Conservation (phyloP, 2,888 invertebrate species). For the Melanotus villosus region DNA sequence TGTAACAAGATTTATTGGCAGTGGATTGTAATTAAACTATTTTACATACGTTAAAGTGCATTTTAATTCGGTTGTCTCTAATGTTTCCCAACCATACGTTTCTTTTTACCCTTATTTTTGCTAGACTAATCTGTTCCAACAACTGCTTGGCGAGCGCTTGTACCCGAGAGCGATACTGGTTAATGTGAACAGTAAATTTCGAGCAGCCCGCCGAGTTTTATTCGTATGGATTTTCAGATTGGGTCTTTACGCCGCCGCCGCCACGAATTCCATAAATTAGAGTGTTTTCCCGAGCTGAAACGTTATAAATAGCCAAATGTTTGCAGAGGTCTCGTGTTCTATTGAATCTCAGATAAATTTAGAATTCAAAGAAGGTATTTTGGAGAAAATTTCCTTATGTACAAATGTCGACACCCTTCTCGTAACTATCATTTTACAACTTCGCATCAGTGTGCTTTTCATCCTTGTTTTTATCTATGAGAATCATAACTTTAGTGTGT, state of each 20-base stretch:
- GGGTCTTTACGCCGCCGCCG: constrained; percentile 50
- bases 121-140: constrained; percentile 38
- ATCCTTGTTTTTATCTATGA: too few species aligned
- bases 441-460: too few species aligned
- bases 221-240: constrained; percentile 55
- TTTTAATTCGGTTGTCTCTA: constrained; percentile 27
- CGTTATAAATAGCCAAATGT: constrained; percentile 44
- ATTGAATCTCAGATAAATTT: constrained; percentile 36
- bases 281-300: constrained; percentile 44
- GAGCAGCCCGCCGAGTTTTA: constrained; percentile 49
- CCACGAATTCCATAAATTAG: constrained; percentile 53
- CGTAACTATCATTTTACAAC: too few species aligned
- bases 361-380: constrained; percentile 32
- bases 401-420: constrained; percentile 14
- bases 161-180: constrained; percentile 42
- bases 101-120: constrained; percentile 28
- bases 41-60: constrained; percentile 23
- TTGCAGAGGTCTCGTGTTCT: constrained; percentile 31
- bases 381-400: constrained; percentile 11
- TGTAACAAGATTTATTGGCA: background rate
- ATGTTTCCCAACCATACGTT: constrained; percentile 21
- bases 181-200: constrained; percentile 54
- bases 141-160: constrained; percentile 41
- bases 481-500: too few species aligned
- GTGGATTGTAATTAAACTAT: constrained; percentile 18